Conservation (phyloP, 2,797 vertebrate species). For the Eptatretus atami region DNA sequence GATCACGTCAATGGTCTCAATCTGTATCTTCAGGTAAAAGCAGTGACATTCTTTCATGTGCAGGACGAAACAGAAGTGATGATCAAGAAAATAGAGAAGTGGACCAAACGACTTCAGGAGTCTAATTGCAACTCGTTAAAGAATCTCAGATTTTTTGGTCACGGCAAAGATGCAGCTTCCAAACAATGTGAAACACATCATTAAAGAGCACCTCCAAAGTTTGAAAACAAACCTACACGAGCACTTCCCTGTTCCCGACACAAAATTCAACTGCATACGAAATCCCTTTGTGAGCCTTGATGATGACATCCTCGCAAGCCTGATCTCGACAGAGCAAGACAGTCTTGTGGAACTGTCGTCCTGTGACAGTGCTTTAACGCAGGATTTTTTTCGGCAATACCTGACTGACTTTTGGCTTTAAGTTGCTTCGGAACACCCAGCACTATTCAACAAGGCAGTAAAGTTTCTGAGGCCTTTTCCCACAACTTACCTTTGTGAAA, state of each 20-base stretch:
- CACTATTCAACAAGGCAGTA: too few species aligned
- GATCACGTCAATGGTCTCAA: constrained; percentile 8
- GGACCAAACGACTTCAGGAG: not conserved
- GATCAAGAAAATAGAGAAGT: not conserved
- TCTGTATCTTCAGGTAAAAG: constrained; percentile 7
- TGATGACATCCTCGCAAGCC: not conserved
- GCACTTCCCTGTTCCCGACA: not conserved
- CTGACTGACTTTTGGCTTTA: too few species aligned
- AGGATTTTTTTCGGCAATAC: too few species aligned
- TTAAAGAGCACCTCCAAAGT: not conserved
- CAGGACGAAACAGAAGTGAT: not conserved
- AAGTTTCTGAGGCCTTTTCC: too few species aligned
- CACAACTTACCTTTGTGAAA: too few species aligned
- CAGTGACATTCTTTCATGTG: not conserved
- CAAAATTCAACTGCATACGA: not conserved
- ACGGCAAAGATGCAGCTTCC: not conserved
- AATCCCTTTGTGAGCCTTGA: not conserved
- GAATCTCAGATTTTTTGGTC: not conserved
- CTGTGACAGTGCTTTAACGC: too few species aligned
- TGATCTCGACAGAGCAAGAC: not conserved
- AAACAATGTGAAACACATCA: not conserved
- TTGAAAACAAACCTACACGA: not conserved
- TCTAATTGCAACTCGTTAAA: not conserved
- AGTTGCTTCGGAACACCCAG: too few species aligned
- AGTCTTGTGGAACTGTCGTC: not conserved